phyloP scores from a whole-genome alignment of 2,797 vertebrate species.

The Octomys mimax region DNA sequence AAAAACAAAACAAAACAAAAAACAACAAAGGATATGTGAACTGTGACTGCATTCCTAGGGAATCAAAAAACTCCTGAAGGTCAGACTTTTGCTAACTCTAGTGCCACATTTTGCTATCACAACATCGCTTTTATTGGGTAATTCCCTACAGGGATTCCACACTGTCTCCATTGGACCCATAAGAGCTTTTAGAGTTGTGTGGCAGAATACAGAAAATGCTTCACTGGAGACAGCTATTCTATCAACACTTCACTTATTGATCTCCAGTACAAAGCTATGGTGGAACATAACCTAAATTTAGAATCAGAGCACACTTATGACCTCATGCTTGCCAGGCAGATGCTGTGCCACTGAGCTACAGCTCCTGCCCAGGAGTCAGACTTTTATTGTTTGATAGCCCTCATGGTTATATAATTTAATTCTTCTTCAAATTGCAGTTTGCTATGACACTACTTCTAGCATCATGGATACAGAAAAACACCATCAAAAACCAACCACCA shows the following conservation, averaged over 20 bases:
- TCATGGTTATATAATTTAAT: conserved; percentile 93
- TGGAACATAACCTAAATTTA: conserved; percentile 94
- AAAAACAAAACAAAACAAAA: too few relatives aligned
- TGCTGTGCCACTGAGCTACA: too few relatives aligned
- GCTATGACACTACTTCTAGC: conserved; percentile 94
- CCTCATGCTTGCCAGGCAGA: too few relatives aligned
- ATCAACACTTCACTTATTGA: conserved; percentile 90
- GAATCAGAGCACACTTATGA: conserved; percentile 87
- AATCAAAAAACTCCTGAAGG: conserved; percentile 92
- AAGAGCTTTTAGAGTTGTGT: conserved; percentile 98
- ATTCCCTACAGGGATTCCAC: conserved; percentile 92
- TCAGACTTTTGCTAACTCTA: conserved; percentile 95
- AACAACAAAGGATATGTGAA: conserved; percentile 92
- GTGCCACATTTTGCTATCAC: conserved; percentile 97
- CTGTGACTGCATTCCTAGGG: conserved; percentile 93
- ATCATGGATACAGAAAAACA: conserved; percentile 98
- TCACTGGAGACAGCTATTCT: conserved; percentile 94
- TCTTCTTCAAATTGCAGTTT: conserved; percentile 96
- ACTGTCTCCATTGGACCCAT: conserved; percentile 96
- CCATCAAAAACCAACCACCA: conserved; percentile 92
- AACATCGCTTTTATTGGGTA: conserved; percentile 95
- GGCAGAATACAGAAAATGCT: conserved; percentile 97
- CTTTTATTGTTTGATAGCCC: conserved; percentile 91
- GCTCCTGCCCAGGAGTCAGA: too few relatives aligned
- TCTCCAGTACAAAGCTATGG: conserved; percentile 88